Evolutionary conservation across 2,113 vertebrate genomes (phyloP).

Genomic region (Aegotheles bennettii): DNA sequence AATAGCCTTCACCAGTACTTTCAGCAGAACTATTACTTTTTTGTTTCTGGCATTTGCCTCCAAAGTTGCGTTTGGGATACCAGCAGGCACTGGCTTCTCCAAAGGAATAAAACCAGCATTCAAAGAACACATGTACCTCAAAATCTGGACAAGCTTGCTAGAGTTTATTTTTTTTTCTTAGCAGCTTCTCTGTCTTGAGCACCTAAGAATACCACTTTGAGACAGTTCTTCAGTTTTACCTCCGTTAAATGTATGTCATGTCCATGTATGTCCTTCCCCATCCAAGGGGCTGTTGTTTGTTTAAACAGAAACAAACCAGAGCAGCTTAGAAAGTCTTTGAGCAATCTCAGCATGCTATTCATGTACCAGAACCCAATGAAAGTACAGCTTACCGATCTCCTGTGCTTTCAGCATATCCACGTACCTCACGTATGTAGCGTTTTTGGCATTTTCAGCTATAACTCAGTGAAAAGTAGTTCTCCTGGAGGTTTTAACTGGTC

Average conservation of each 20-base stretch:
- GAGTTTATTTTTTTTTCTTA: not conserved
- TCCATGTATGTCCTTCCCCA: not conserved
- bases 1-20: not conserved
- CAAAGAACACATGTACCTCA: not conserved
- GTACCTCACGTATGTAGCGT: accelerated
- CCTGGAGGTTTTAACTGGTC: not conserved
- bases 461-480: not conserved
- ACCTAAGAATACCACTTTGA: not conserved
- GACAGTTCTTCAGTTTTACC: not conserved
- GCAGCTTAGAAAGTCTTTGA: not conserved
- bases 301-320: not conserved
- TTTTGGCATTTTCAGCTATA: not conserved
- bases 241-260: accelerated
- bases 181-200: not conserved
- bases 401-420: not conserved
- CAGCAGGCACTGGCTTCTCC: not conserved
- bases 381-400: not conserved
- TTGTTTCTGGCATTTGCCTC: not conserved
- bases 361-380: not conserved
- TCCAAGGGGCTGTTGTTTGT: not conserved
- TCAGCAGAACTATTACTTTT: not conserved
- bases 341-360: not conserved
- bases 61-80: not conserved
- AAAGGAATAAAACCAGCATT: not conserved
- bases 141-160: not conserved